Evolutionary conservation across 2,888 invertebrate genomes (phyloP).

Genomic region (Drosophila macrospina): DNA sequence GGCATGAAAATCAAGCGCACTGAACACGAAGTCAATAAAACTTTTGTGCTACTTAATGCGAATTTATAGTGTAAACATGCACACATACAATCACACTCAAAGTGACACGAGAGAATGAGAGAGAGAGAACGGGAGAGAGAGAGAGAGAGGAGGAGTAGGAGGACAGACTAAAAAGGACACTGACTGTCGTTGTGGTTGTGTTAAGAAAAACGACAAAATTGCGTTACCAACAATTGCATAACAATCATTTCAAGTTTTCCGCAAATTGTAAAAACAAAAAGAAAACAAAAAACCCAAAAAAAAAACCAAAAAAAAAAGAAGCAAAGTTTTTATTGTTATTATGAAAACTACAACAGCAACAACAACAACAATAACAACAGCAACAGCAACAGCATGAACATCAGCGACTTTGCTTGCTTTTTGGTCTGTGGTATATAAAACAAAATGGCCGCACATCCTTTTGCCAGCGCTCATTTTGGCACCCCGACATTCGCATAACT

Average conservation of each 20-base stretch:
- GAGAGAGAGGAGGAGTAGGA: background rate
- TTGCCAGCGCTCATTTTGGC: constrained; percentile 77
- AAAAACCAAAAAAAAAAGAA: constrained; percentile 47
- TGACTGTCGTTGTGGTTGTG: constrained; percentile 46
- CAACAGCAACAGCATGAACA: constrained; percentile 17
- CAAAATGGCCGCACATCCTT: constrained; percentile 80
- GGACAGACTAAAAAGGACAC: constrained; percentile 32
- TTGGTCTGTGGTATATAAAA: constrained; percentile 66
- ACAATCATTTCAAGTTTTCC: constrained; percentile 81
- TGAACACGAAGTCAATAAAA: constrained; percentile 80
- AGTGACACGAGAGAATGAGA: background rate
- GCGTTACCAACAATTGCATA: constrained; percentile 81
- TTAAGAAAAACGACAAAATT: constrained; percentile 78
- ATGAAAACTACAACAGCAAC: constrained; percentile 77
- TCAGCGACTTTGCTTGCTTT: constrained; percentile 59
- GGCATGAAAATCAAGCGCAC: constrained; percentile 70
- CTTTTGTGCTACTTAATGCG: constrained; percentile 81
- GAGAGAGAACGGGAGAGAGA: background rate
- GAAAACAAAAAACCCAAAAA: no score
- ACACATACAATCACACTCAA: constrained; percentile 45
- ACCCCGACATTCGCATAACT: constrained; percentile 77
- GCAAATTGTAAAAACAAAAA: constrained; percentile 70
- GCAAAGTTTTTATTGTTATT: constrained; percentile 78
- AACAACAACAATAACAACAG: constrained; percentile 47
- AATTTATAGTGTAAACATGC: constrained; percentile 79